These are phyloP conservation scores for Andrena minutula DNA, from an alignment of 2,888 invertebrate genomes.

Conservation along the genomic window DNA sequence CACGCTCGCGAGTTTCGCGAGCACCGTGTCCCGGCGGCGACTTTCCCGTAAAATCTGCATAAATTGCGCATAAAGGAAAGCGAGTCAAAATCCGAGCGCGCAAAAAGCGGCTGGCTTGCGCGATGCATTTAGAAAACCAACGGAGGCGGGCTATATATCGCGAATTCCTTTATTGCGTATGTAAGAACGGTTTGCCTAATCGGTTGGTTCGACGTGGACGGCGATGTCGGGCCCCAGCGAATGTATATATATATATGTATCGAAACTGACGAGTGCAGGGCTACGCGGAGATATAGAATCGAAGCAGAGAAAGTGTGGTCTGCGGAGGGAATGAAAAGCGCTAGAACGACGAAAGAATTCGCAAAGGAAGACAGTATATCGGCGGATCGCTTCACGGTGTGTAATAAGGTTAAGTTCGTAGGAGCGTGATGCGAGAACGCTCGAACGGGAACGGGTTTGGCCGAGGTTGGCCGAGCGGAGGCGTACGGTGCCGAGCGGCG, in stretches of 20 bases:
- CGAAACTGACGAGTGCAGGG: constrained; percentile 16
- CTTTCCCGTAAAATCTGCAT: constrained; percentile 26
- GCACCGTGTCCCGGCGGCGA: neutral
- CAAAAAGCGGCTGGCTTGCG: neutral
- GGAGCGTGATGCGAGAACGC: constrained; percentile 58
- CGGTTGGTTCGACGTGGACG: constrained; percentile 29
- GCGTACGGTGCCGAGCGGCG: constrained; percentile 29
- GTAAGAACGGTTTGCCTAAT: constrained; percentile 50
- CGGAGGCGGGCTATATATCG: constrained; percentile 1
- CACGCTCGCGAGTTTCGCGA: neutral
- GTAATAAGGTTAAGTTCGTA: constrained; percentile 72
- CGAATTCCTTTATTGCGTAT: constrained; percentile 39
- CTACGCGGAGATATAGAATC: neutral
- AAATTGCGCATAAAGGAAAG: constrained; percentile 16
- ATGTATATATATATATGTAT: neutral
- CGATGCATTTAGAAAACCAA: constrained; percentile 31
- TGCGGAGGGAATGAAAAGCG: neutral
- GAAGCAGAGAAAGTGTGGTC: neutral
- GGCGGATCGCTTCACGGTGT: constrained; percentile 53
- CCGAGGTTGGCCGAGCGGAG: constrained; percentile 53
- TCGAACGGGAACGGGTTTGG: constrained; percentile 41
- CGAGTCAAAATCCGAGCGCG: constrained; percentile 10
- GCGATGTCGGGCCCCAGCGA: neutral
- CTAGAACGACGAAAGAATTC: constrained; percentile 53
- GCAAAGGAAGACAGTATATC: constrained; percentile 52